Base-by-base conservation (phyloP, 2,113 vertebrate genomes). In the Sakesphorus luctuosus region DNA sequence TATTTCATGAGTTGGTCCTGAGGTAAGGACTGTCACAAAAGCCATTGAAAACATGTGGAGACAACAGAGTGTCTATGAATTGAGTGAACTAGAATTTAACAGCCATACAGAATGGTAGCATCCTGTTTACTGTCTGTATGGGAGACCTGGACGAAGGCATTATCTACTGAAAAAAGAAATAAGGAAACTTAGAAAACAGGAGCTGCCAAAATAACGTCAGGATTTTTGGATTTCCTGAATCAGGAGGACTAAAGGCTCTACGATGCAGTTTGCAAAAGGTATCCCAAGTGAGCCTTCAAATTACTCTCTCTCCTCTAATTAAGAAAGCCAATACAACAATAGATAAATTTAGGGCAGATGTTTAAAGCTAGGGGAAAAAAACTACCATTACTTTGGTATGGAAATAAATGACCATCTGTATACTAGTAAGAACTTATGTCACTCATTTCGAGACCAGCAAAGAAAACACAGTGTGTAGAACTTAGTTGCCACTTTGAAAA, bases 401-500 rank as follows among this genome's bases (percentile, higher is more conserved):
- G 90, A 95, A 91, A 83, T 91, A 89, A 91, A 81, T 87, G 82
- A 28, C 93, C 93, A 92, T 96, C 94, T 97, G 93, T 83, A 93
- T 23, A 28, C 38, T 55, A 89, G 63, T 38, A 90, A 69, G 69
- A 91, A 59, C 59, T 75, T 87, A 23, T 17, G 90, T 94, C n/a
- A 69, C 72, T 95, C 3, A 3, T 79, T 96, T 94, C 55, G 67
- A 87, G 78, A 89, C 28, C 59, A 66, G 29, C 66, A 82, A 94
- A 84, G 58, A 84, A 84, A 95, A 71, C 38, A 82, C 65, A 93
- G 65, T 5, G 2, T 90, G 74, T 10, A 84, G 43, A 90, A 86
- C 12, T 40, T 90, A 46, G 46, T 52, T 56, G 23, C 36, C 1
- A 2, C 55, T 92, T 90, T 87, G 80, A 92, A 90, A 96, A 89